Base-by-base conservation (phyloP, 2,113 vertebrate genomes). In the Cyprinus carpio region DNA sequence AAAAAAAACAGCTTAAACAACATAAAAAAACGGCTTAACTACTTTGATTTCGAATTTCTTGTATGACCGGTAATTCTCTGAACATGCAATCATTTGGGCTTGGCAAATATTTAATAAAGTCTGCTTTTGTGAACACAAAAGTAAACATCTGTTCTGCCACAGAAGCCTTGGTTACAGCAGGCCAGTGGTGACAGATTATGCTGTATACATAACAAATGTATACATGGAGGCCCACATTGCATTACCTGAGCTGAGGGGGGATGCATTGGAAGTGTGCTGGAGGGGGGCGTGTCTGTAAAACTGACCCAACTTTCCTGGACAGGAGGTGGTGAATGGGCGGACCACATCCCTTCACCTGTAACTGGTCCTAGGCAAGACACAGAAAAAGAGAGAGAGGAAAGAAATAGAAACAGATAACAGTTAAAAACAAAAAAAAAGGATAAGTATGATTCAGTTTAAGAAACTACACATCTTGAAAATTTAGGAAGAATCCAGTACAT, bases 281-380 rank as follows among this genome's bases (percentile, higher is more conserved):
- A 96, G 92, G 98, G 97, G 89, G 98, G 97, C 77, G 97, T 99
- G 96, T 99, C 98, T 92, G 97, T 97, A 93, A 99, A 99, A 96
- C 98, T 99, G 96, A 99, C 98, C 98, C 98, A 99, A 81, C 96
- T 98, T 93, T 99, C 98, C 95, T 99, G 98, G 92, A 96, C 95
- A 5, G 97, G 97, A 91, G 95, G 97, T 65, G 97, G 97, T 76
- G 98, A 99, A 88, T 97, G 96, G 80, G 97, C 96, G 78, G 96
- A 91, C 98, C 98, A 99, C 93, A 97, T 95, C 74, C 96, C 94
- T 56, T 99, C 98, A 74, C 93, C 95, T 78, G 97, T 51, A 46
- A 90, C 94, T 25, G 93, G 90, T 81, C 87, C 95, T 18, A 25
- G 13, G 40, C 12, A 10, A 85, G 16, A 84, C 20, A 69, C 3